These are phyloP conservation scores for Stegana nigrithorax DNA, from an alignment of 2,888 invertebrate species.

Conservation along the genomic window DNA sequence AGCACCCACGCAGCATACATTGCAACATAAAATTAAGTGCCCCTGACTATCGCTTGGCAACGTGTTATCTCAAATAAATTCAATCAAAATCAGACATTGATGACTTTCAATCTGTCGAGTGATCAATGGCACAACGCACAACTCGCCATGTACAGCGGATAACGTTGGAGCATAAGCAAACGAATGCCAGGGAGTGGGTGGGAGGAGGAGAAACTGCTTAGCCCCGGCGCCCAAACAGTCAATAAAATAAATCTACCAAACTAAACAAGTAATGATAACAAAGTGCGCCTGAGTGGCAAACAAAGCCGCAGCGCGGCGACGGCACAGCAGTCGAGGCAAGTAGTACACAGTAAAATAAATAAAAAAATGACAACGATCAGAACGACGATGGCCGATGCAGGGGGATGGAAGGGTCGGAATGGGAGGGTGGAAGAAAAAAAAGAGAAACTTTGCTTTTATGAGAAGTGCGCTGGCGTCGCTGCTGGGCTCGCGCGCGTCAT, in stretches of 20 bases:
- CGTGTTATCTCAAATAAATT: conserved; percentile 15
- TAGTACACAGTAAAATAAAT: too few species aligned
- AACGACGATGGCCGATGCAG: not conserved
- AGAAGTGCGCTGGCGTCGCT: not conserved
- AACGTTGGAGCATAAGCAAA: not conserved
- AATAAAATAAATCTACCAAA: conserved; percentile 24
- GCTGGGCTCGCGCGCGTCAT: not conserved
- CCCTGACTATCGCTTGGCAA: not conserved
- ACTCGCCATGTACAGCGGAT: too few species aligned
- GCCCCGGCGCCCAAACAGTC: conserved; percentile 8
- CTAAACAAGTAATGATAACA: conserved; percentile 19
- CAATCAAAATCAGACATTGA: conserved; percentile 19
- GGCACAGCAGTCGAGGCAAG: not conserved
- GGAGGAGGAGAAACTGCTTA: not conserved
- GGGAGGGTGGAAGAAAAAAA: not conserved
- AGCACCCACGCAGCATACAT: too few species aligned
- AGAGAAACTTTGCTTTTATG: conserved; percentile 22
- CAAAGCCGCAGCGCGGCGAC: not conserved
- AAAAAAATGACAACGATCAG: too few species aligned
- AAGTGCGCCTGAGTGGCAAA: not conserved
- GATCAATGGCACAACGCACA: conserved; percentile 4
- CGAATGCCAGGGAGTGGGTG: not conserved
- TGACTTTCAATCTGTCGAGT: conserved; percentile 19
- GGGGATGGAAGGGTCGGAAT: not conserved
- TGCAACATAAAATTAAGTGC: too few species aligned